These are phyloP conservation scores for Apodemia hepburni DNA, from an alignment of 2,888 invertebrate species.

Conservation along the genomic window DNA sequence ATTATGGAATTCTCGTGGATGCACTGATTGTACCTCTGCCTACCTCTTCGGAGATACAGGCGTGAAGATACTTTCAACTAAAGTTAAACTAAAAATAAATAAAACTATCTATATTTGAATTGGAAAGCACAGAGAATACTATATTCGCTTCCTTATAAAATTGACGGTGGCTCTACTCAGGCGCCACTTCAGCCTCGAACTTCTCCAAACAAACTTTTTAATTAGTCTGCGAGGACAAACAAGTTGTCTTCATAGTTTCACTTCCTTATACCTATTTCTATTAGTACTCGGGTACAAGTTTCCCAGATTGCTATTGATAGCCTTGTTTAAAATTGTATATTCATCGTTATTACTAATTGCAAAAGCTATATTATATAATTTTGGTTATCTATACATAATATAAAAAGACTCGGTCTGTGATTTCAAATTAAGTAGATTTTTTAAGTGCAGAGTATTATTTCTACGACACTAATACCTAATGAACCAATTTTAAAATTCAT, in stretches of 20 bases:
- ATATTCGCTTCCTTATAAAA: conserved; percentile 58
- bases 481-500: too few species aligned
- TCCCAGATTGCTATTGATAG: conserved; percentile 18
- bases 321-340: conserved; percentile 42
- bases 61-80: too few species aligned
- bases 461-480: too few species aligned
- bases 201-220: conserved; percentile 76
- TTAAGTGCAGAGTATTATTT: too few species aligned
- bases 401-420: too few species aligned
- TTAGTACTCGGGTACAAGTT: conserved; percentile 16
- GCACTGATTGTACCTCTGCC: too few species aligned
- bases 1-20: too few species aligned
- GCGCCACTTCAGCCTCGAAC: conserved; percentile 59
- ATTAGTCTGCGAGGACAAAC: conserved; percentile 78
- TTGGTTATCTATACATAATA: too few species aligned
- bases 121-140: conserved; percentile 18
- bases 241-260: conserved; percentile 64
- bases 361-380: too few species aligned
- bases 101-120: conserved; percentile 23
- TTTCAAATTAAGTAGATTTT: too few species aligned
- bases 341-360: conserved; percentile 23
- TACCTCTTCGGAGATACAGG: too few species aligned
- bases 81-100: conserved; percentile 4
- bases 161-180: conserved; percentile 56
- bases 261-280: conserved; percentile 24